Percentiles rank a stretch among this genome's conserved stretches.
These are phyloP conservation scores for Holacanthus passer DNA, from an alignment of 2,113 vertebrate species.

Conservation along the genomic window DNA sequence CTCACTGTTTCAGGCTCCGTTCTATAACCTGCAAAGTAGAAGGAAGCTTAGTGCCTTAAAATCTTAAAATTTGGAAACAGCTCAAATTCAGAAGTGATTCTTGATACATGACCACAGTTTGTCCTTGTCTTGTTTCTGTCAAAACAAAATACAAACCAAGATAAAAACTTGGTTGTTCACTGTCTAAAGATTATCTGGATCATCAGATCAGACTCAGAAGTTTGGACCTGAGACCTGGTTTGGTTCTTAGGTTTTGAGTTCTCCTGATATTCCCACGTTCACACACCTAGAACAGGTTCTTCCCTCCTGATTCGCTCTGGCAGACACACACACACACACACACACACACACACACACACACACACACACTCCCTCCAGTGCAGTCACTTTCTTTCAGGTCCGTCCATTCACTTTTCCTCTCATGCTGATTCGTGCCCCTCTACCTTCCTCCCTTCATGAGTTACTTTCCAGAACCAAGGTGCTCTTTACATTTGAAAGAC, in stretches of 20 bases:
- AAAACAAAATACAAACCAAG: not conserved
- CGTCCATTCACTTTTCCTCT: conserved; percentile 49
- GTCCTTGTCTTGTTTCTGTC: not conserved
- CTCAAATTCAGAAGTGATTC: too few relatives aligned
- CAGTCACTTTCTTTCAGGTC: conserved; percentile 45
- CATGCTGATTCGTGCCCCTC: conserved; percentile 44
- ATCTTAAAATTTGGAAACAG: too few relatives aligned
- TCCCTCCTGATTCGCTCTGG: not conserved
- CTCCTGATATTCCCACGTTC: not conserved
- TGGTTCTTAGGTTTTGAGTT: not conserved
- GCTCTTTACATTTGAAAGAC: conserved; percentile 74
- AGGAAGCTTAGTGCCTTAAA: not conserved
- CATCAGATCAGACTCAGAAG: not conserved
- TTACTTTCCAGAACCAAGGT: conserved; percentile 64
- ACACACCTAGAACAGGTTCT: not conserved
- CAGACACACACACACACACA: conserved; percentile 7
- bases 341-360: conserved; percentile 1
- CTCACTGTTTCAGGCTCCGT: not conserved
- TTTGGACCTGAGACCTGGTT: not conserved
- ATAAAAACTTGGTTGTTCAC: not conserved
- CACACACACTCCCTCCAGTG: not conserved
- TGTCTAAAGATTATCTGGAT: not conserved
- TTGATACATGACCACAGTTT: not conserved
- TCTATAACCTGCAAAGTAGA: not conserved
- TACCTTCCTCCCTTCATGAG: conserved; percentile 45